Percentiles rank a stretch among this genome's conserved stretches.
These are phyloP conservation scores for Escarpia spicata DNA, from an alignment of 2,888 invertebrate genomes.

Conservation along the genomic window DNA sequence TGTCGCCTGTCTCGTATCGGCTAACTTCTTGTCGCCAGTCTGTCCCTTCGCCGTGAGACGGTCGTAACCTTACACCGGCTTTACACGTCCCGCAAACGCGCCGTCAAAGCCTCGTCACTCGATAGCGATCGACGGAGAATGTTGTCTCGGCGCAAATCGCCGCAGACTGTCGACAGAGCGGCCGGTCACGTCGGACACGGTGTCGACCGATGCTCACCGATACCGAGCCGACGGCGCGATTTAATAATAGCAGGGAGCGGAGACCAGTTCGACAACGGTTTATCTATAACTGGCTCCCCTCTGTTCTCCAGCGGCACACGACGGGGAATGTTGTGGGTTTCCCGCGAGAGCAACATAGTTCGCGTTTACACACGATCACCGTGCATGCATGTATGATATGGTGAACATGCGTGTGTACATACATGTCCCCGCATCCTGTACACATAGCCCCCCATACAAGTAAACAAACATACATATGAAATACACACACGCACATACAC, in stretches of 20 bases:
- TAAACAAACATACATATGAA: no score
- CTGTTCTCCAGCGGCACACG: neutral
- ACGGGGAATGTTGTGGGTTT: no score
- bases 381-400: no score
- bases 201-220: neutral
- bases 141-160: neutral
- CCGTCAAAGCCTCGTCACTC: neutral
- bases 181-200: neutral
- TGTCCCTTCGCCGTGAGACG: neutral
- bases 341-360: neutral
- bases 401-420: no score
- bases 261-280: neutral
- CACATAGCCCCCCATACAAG: no score
- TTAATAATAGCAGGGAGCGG: neutral
- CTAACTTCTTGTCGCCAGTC: slow-evolving; percentile 13
- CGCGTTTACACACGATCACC: neutral
- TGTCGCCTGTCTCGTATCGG: slow-evolving; percentile 11
- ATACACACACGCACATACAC: no score
- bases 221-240: slow-evolving; percentile 14
- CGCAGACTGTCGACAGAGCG: neutral
- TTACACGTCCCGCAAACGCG: slow-evolving; percentile 7
- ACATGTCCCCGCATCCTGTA: no score
- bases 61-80: neutral
- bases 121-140: slow-evolving; percentile 11
- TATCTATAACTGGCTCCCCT: neutral